A percentile compares a stretch with the other conserved stretches of the same genome.
phyloP scores from a whole-genome alignment of 2,113 vertebrate genomes.

The Sphyrna mokarran region DNA sequence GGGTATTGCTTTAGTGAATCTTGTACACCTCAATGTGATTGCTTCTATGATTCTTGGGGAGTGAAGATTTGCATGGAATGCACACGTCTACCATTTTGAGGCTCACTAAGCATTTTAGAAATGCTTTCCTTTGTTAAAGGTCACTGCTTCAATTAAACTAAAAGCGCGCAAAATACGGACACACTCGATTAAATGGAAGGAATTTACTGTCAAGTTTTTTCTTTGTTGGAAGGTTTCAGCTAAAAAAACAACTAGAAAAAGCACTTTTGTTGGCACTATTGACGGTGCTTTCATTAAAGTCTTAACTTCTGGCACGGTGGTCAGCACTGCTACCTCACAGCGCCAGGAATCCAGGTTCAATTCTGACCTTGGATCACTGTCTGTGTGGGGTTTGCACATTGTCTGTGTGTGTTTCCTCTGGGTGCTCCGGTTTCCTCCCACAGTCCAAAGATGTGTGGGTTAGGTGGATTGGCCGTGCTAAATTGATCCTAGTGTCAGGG shows the following conservation, averaged over 20 bases:
- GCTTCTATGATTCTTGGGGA: neutral
- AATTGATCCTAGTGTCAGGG: too few species aligned
- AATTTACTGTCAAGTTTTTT: neutral
- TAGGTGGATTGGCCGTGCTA: too few species aligned
- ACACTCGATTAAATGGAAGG: neutral
- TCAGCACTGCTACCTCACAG: too few species aligned
- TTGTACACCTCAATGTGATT: neutral
- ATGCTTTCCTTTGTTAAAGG: conserved; percentile 15
- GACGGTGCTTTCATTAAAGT: neutral
- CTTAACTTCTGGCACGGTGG: too few species aligned
- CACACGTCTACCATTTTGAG: neutral
- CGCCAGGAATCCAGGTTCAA: too few species aligned
- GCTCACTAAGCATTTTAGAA: neutral
- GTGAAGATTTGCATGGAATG: neutral
- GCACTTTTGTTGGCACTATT: neutral
- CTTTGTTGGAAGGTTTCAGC: neutral
- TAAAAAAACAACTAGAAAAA: neutral
- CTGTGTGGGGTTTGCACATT: too few species aligned
- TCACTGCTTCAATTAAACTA: neutral
- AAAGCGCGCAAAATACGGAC: neutral
- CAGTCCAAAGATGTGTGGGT: too few species aligned
- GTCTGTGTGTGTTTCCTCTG: too few species aligned
- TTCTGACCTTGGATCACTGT: too few species aligned
- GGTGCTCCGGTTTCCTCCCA: too few species aligned
- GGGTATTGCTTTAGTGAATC: neutral